Evolutionary conservation across 2,113 vertebrate genomes (phyloP).

Genomic region (Thymallus thymallus): DNA sequence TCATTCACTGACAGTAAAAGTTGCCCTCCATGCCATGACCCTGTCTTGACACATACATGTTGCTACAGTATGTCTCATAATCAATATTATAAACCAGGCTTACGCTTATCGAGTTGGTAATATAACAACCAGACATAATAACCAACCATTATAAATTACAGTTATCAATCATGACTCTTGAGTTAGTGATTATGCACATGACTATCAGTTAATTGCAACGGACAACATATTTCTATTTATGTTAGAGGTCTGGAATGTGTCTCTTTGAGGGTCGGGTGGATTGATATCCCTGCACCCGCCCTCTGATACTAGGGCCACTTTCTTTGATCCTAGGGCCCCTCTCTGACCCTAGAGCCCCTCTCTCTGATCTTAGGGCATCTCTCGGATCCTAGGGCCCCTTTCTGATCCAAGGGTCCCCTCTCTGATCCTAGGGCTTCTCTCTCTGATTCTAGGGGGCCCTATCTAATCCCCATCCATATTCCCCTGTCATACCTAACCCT

Average conservation of each 20-base stretch:
- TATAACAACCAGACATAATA: slow-evolving; percentile 37
- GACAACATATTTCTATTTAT: background rate
- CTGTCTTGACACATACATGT: background rate
- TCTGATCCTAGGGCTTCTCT: too few relatives aligned
- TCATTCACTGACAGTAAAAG: too few relatives aligned
- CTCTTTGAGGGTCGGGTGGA: slow-evolving; percentile 66
- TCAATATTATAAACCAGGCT: background rate
- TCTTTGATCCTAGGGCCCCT: too few relatives aligned
- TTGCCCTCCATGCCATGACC: background rate
- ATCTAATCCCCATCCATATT: slow-evolving; percentile 48
- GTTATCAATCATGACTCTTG: background rate
- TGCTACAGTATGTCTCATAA: background rate
- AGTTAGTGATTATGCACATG: background rate
- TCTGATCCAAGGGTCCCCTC: too few relatives aligned
- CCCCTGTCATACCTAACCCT: slow-evolving; percentile 33
- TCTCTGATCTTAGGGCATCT: too few relatives aligned
- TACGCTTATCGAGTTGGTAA: slow-evolving; percentile 14
- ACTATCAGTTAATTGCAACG: background rate
- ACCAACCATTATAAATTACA: slow-evolving; percentile 15
- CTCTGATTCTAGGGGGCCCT: slow-evolving; percentile 6
- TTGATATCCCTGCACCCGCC: slow-evolving; percentile 45
- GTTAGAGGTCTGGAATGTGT: slow-evolving; percentile 51
- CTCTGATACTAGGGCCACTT: slow-evolving; percentile 30
- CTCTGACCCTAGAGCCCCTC: slow-evolving; percentile 6
- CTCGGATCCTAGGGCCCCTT: too few relatives aligned